Base-by-base conservation (phyloP, 2,113 vertebrate species). In the Coracopsis vasa region DNA sequence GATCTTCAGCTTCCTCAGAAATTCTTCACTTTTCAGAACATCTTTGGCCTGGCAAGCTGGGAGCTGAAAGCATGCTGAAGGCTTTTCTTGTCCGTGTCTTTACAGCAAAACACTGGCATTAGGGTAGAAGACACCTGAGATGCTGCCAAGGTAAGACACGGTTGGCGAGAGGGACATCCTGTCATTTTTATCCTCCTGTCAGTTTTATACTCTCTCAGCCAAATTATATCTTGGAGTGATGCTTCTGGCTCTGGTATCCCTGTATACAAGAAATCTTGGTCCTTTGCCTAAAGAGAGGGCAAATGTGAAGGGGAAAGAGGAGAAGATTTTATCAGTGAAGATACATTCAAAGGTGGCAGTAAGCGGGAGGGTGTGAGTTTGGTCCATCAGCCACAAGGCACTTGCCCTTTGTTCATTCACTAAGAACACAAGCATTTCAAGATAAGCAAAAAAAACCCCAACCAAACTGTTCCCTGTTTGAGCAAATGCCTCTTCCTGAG, bases 71-170 rank as follows among this genome's bases (percentile, higher is more conserved):
- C 23, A 18, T 33, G 65, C 78, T 72, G 48, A 66, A 53, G 39
- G 61, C 24, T 91, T 72, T 7, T 77, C 67, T 25, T 72, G 48
- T 33, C 51, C 2, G 0, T 67, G 16, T 79, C 41, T 58, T 50
- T 47, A 24, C 29, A 65, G 24, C 11, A 79, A 42, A 84, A 66
- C 3, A 1, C 44, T 81, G 77, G 80, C 47, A 42, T 64, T 39
- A 37, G 44, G 13, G 11, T 3, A 44, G 85, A 41, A 66, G 51
- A 25, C 64, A 70, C 69, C 86, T 9, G 91, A 62, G 78, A n/a
- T 77, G 4, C 65, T 1, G 0, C 72, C 80, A 6, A 39, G 61
- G 48, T 5, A 41, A 39, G 4, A 0, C 15, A 7, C 64, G 85
- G 33, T 7, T 95, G 87, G 82, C 27, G 1, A 62, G 3, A 1